These are phyloP conservation scores for Gonatopus flavifemur DNA, from an alignment of 1,140 invertebrate species.

Conservation along the genomic window DNA sequence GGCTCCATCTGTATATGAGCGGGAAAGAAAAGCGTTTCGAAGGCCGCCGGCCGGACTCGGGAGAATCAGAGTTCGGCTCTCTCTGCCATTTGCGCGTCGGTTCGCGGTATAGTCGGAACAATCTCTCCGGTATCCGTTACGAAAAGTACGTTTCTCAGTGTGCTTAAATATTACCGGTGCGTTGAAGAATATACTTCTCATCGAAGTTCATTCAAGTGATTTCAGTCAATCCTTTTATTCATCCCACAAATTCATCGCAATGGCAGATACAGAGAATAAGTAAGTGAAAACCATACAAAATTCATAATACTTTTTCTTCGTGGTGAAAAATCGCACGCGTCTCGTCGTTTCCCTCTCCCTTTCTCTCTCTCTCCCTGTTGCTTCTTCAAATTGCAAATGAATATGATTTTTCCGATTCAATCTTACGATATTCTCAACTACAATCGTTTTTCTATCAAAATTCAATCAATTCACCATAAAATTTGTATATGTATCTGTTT, in stretches of 20 bases:
- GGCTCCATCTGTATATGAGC: constrained; percentile 54
- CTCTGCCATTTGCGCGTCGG: constrained; percentile 56
- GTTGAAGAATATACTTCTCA: constrained; percentile 23
- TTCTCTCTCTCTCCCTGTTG: background rate
- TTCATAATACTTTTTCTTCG: constrained; percentile 18
- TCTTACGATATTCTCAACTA: background rate
- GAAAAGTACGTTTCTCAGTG: constrained; percentile 30
- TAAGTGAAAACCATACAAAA: constrained; percentile 36
- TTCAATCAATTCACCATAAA: too few species aligned
- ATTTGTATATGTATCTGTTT: too few species aligned
- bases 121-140: constrained; percentile 46
- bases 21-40: constrained; percentile 54
- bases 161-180: constrained; percentile 36
- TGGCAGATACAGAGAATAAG: constrained; percentile 54
- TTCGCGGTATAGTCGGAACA: constrained; percentile 33
- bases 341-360: constrained; percentile 1
- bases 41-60: constrained; percentile 50
- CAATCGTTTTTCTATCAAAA: too few species aligned
- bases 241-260: constrained; percentile 31
- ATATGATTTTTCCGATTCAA: background rate
- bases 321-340: constrained; percentile 18
- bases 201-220: constrained; percentile 7
- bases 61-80: constrained; percentile 47
- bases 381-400: background rate
- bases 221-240: too few species aligned